phyloP scores from a whole-genome alignment of 2,888 invertebrate genomes.

The Lamellibrachia columna region DNA sequence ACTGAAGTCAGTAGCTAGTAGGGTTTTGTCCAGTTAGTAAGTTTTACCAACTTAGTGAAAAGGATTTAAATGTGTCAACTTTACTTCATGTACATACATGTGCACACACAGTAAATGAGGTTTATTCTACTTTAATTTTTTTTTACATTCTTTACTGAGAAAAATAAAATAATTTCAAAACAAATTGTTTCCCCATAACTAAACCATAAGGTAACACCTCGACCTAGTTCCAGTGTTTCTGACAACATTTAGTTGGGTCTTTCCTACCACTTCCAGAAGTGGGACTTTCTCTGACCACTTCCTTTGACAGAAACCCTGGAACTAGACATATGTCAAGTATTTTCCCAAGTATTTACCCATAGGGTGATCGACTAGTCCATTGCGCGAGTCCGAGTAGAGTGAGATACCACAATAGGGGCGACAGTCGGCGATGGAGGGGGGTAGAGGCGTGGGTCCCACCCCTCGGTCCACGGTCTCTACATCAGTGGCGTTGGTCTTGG shows the following conservation, averaged over 20 bases:
- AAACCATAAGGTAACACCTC: too few relatives aligned
- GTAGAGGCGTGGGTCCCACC: constrained; percentile 62
- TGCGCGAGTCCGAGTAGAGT: constrained; percentile 32
- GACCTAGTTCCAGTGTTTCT: too few relatives aligned
- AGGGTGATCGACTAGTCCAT: neutral
- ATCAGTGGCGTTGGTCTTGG: neutral
- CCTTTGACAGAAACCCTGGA: neutral
- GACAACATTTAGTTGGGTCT: neutral
- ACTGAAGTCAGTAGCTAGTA: too few relatives aligned
- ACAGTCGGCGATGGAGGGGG: constrained; percentile 46
- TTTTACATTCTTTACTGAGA: too few relatives aligned
- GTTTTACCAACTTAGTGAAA: too few relatives aligned
- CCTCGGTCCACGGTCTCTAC: constrained; percentile 62
- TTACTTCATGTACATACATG: too few relatives aligned
- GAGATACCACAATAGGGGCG: constrained; percentile 45
- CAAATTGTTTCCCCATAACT: too few relatives aligned
- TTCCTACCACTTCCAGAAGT: neutral
- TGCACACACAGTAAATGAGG: too few relatives aligned
- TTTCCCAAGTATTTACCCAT: neutral
- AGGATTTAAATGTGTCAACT: too few relatives aligned
- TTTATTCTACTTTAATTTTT: too few relatives aligned
- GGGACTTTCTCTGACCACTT: neutral
- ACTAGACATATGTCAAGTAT: neutral
- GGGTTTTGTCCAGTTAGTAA: too few relatives aligned
- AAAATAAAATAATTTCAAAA: too few relatives aligned